Evolutionary conservation across 2,113 vertebrate species (phyloP), one percentile per base, ranked within the genome.

Genomic region (human): DNA sequence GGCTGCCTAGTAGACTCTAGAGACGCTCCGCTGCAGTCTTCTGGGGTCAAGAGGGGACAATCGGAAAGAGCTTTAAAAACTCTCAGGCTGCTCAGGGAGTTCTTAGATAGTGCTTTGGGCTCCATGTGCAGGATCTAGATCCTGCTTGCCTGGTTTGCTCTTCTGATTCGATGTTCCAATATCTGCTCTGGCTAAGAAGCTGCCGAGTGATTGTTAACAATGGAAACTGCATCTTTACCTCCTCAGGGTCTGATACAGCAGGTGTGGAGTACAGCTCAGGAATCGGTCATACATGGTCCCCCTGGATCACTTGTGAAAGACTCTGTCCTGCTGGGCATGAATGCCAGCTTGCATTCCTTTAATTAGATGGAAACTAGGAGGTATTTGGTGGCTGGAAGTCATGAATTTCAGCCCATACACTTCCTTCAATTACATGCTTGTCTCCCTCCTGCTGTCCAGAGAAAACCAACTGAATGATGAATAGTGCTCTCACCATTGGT

Each of bases 391-490:
- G 16, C 40, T 90, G 22, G 75, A 87, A 82, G 80, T 64, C 52
- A 10, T 72, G 43, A 83, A 23, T 90, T 93, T 95, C 81, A 96
- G 40, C 52, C 70, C 16, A 43, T 52, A 75, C 10, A 13, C 14
- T 86, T 50, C 79, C 66, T 32, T 96, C 73, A 89, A 1, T 89
- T 82, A 64, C 52, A 87, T 75, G 45, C 43, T 81, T 83, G 43
- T 83, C 85, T 87, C 76, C 38, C 43, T 94, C 68, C 83, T 45
- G 7, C 90, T 85, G 76, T 75, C 70, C 17, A 43, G 55, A 52
- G 84, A 90, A 94, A 68, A 78, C 18, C 84, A 73, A 40, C 52
- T 8, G 85, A 94, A 48, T 93, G 68, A 52, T 93, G 89, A 83
- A 79, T 72, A 20, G 43, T 8, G 8, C 27, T 87, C 45, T 92